Conservation (phyloP, 2,113 vertebrate genomes). For the Balaeniceps rex region DNA sequence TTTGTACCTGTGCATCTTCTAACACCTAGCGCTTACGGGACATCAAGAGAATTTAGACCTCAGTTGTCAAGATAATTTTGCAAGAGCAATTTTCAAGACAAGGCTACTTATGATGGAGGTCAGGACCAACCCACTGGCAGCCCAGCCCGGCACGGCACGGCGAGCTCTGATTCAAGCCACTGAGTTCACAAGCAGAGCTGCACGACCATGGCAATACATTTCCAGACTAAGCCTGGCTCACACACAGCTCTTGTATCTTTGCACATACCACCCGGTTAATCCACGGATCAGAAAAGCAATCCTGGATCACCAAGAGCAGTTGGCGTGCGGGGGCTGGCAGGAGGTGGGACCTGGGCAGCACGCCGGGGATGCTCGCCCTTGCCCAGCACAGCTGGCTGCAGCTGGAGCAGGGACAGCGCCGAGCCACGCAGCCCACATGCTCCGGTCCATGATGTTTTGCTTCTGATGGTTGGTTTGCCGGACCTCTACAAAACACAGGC, state of each 20-base stretch:
- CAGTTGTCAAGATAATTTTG: background rate
- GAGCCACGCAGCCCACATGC: background rate
- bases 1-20: background rate
- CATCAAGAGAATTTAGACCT: background rate
- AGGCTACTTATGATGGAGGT: background rate
- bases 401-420: background rate
- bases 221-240: background rate
- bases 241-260: background rate
- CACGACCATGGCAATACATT: fast-evolving
- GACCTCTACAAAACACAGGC: background rate
- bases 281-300: background rate
- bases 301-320: background rate
- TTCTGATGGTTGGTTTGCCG: background rate
- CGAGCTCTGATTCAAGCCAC: fast-evolving
- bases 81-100: background rate
- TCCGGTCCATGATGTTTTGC: fast-evolving
- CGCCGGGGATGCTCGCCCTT: fast-evolving
- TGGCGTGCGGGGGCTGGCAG: background rate
- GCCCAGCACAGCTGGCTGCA: background rate
- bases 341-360: background rate
- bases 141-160: fast-evolving
- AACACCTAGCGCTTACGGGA: fast-evolving
- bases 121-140: fast-evolving
- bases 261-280: background rate
- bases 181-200: background rate